Base-by-base conservation (phyloP, 1,140 invertebrate genomes). In the Anoplolepis gracilipes region DNA sequence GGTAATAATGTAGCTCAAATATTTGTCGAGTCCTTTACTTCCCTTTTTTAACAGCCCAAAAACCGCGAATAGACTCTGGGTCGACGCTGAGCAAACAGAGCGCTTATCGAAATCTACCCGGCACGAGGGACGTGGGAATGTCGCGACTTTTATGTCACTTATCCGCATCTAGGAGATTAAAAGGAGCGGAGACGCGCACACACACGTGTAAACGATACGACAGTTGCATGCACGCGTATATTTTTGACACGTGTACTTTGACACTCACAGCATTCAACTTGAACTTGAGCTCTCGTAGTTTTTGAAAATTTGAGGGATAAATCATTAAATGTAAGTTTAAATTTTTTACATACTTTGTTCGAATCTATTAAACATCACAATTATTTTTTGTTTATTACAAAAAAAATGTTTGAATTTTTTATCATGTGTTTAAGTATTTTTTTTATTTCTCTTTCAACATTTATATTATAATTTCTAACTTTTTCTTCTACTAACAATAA, bases 161-260 rank as follows among this genome's bases (percentile, higher is more conserved):
- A 92, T 92, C 85, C 91, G 87, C 89, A 84, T 88, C 92, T 92
- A 59, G 77, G 91, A 94, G 93, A 93, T 94, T 94, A 93, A 92
- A 87, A 85, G 57, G 49, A 57, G 69, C 46, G 76, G 59, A 72
- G 61, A 36, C 69, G 28, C 85, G 53, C 42, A 39, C 82, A 65
- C 84, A 62, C 67, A 65, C 57, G 46, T 49, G 46, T 49, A 49
- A 19, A 49, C 13, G 46, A 49, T 49, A 49, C 16, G 53, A 2
- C 16, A 19, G 30, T 55, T 46, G n/a, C 36, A 3, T 10, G 49
- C 55, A 36, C 64, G 53, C 46, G 36, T 73, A 30, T 33, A 62
- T 5, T n/a, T 76, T 36, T 25, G 3, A 76, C 57, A 42, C 19
- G 33, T 33, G 25, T 28, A n/a, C 22, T 16, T 46, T 28, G 33